These are phyloP conservation scores for Araneus ventricosus DNA, from an alignment of 1,140 invertebrate species.

Conservation along the genomic window DNA sequence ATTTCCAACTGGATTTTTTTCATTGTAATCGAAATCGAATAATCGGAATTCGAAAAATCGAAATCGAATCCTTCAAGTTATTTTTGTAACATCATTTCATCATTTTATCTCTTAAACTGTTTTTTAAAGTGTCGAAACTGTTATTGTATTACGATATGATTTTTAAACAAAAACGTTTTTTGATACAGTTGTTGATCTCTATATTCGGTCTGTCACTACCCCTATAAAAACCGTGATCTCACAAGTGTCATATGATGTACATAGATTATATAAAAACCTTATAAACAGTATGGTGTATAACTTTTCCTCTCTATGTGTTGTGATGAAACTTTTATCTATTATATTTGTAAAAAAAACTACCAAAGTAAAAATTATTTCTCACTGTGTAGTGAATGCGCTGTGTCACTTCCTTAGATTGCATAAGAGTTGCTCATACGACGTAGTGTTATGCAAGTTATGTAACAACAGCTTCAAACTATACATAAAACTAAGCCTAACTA, in stretches of 20 bases:
- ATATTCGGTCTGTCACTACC: not conserved
- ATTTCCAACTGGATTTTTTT: not conserved
- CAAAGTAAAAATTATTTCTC: slow-evolving; percentile 54
- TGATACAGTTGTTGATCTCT: not conserved
- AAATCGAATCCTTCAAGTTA: slow-evolving; percentile 1
- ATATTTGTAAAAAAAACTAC: slow-evolving; percentile 53
- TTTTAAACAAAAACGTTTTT: not conserved
- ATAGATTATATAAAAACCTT: slow-evolving; percentile 50
- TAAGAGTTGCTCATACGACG: slow-evolving; percentile 24
- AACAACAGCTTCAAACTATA: slow-evolving; percentile 30
- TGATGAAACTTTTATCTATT: slow-evolving; percentile 53
- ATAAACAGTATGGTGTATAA: slow-evolving; percentile 23
- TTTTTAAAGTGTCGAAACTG: too few relatives aligned
- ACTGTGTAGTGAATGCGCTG: slow-evolving; percentile 28
- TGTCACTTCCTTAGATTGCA: slow-evolving; percentile 48
- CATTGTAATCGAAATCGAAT: not conserved
- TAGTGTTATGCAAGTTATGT: not conserved
- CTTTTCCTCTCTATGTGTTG: slow-evolving; percentile 66
- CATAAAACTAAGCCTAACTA: not conserved
- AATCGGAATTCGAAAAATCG: slow-evolving; percentile 16
- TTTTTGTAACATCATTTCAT: not conserved
- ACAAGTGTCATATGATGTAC: slow-evolving; percentile 71
- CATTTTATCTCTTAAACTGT: not conserved
- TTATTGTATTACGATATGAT: not conserved
- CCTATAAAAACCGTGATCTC: slow-evolving; percentile 45